These are phyloP conservation scores for Semotilus atromaculatus DNA, from an alignment of 2,797 vertebrate genomes.

Conservation along the genomic window DNA sequence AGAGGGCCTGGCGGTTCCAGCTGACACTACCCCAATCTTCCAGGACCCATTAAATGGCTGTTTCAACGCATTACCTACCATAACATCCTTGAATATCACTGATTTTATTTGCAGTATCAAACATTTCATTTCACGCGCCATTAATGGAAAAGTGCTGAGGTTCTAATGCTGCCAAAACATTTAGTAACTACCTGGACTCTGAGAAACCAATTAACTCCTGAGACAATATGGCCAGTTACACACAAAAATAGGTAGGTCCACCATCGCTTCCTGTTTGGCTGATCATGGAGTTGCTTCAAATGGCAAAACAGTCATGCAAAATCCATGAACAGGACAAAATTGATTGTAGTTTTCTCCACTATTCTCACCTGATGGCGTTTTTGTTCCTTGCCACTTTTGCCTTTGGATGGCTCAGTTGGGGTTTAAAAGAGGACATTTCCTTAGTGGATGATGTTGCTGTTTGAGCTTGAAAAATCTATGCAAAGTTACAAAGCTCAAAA, in stretches of 20 bases:
- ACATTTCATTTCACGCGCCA: slow-evolving; percentile 99
- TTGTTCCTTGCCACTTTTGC: not conserved
- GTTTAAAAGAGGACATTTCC: not conserved
- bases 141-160: slow-evolving; percentile 99
- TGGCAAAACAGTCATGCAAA: slow-evolving; percentile 64
- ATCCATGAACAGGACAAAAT: not conserved
- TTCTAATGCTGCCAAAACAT: slow-evolving; percentile 99
- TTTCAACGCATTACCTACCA: slow-evolving; percentile 99
- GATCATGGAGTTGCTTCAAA: slow-evolving; percentile 76
- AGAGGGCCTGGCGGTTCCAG: slow-evolving; percentile 99
- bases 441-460: not conserved
- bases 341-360: not conserved
- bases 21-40: slow-evolving; percentile 99
- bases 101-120: slow-evolving; percentile 99
- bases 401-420: not conserved
- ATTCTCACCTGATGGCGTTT: not conserved
- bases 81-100: slow-evolving; percentile 99
- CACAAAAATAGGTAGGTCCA: slow-evolving; percentile 98
- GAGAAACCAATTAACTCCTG: slow-evolving; percentile 99
- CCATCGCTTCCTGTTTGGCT: slow-evolving; percentile 84
- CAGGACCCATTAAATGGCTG: slow-evolving; percentile 99
- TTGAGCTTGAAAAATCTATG: not conserved
- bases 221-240: slow-evolving; percentile 99
- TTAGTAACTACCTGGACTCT: slow-evolving; percentile 99
- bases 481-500: not conserved